These are phyloP conservation scores for Tiphia femorata DNA, from an alignment of 2,888 invertebrate genomes.

Conservation along the genomic window DNA sequence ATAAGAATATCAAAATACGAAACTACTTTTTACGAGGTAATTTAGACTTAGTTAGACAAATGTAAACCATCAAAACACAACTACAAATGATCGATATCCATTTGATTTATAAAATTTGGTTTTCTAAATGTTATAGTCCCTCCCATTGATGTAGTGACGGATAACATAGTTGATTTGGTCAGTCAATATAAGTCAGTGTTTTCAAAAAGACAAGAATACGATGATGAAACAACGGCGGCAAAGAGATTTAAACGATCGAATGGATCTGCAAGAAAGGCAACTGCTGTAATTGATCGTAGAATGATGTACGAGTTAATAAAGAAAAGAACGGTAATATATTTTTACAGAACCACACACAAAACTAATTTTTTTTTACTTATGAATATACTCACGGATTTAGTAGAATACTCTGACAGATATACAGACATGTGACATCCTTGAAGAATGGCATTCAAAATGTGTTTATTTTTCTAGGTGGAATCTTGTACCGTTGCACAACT, in stretches of 20 bases:
- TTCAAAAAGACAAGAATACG: background rate
- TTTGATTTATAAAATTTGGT: too few species aligned
- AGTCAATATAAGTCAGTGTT: slow-evolving; percentile 22
- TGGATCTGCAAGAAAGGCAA: background rate
- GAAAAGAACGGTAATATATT: slow-evolving; percentile 7
- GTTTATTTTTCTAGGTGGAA: slow-evolving; percentile 14
- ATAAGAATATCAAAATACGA: too few species aligned
- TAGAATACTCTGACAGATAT: too few species aligned
- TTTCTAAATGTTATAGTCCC: too few species aligned
- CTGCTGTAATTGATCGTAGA: slow-evolving; percentile 3
- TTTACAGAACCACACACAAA: background rate
- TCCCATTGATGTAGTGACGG: too few species aligned
- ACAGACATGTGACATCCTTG: too few species aligned
- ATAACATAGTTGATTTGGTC: slow-evolving; percentile 13
- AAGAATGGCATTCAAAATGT: too few species aligned
- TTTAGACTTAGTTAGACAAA: too few species aligned
- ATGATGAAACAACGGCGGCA: background rate
- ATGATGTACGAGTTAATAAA: slow-evolving; percentile 2
- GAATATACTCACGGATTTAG: background rate
- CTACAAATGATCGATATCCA: too few species aligned
- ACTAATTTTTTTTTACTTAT: background rate
- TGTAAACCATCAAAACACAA: too few species aligned
- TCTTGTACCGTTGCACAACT: slow-evolving; percentile 11
- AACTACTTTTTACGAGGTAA: too few species aligned
- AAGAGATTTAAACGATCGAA: slow-evolving; percentile 6